Base-by-base conservation (phyloP, 2,113 vertebrate species). In the Zingel zingel region DNA sequence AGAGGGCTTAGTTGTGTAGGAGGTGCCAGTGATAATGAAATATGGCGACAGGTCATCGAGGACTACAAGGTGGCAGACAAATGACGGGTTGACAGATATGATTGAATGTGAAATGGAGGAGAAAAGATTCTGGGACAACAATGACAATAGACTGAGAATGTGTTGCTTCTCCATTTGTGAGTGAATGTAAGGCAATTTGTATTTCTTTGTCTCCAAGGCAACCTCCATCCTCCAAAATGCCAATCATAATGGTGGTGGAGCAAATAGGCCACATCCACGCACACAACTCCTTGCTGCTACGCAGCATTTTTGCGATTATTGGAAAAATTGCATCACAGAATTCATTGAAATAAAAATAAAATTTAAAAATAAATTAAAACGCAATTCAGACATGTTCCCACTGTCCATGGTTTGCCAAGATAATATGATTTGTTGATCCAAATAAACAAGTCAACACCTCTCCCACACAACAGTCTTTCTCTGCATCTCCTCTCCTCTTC, bases 401-500 rank as follows among this genome's bases (percentile, higher is more conserved):
- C 66, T 18, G 53, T 53, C 50, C 33, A 12, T 33, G 12, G 8
- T 82, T 79, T 82, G 82, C 81, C 88, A 90, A 78, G 66, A 88
- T 57, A 70, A 87, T 83, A 57, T 65, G 79, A 89, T 89, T 91
- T 87, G 65, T 85, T 85, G 67, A 91, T 91, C 88, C 81, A 93
- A 91, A 89, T 79, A 90, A 92, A 93, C 86, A 88, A 94, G 89
- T 89, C 87, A 74, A 91, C 93, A 91, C 92, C 86, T 91, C 92
- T 88, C 93, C 92, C 92, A 92, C 93, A 91, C 88, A 93, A 88
- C 91, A 93, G 88, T 84, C 92, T 90, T 83, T 89, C 90, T 82
- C 81, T 90, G 58, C 86, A 71, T 89, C 81, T 85, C 74, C 8
- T 67, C 85, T 91, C 70, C 63, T 88, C 77, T 84, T 87, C 83